A percentile compares a stretch with the other conserved stretches of the same genome.
Evolutionary conservation across 2,888 invertebrate genomes (phyloP).

Genomic region (Lochmaea crataegi): DNA sequence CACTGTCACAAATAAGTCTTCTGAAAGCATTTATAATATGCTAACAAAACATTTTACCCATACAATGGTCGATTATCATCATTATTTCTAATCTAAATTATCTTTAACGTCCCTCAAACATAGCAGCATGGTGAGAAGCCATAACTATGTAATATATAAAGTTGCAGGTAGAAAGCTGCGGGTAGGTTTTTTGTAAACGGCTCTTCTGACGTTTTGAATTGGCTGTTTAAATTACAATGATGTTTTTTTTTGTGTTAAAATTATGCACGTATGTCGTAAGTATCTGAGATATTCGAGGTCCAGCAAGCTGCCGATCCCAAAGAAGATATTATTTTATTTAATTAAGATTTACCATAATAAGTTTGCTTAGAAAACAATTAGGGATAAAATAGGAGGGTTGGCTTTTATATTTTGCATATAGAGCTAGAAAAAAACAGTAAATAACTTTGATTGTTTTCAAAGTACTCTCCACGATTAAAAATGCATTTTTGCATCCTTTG

Average conservation of each 20-base stretch:
- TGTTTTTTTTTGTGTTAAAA: slow-evolving; percentile 30
- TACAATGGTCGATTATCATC: slow-evolving; percentile 58
- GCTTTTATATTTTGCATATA: no score
- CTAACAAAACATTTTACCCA: slow-evolving; percentile 53
- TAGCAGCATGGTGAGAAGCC: slow-evolving; percentile 51
- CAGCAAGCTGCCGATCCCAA: slow-evolving; percentile 7
- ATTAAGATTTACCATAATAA: slow-evolving; percentile 1
- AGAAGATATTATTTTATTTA: slow-evolving; percentile 13
- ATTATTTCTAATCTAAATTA: slow-evolving; percentile 64
- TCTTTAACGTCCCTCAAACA: slow-evolving; percentile 57
- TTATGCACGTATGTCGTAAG: slow-evolving; percentile 26
- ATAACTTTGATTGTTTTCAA: no score
- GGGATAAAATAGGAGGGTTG: no score
- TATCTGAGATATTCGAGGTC: slow-evolving; percentile 19
- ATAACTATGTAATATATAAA: slow-evolving; percentile 41
- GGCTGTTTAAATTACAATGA: slow-evolving; percentile 38
- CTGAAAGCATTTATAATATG: slow-evolving; percentile 46
- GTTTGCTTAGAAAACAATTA: neutral
- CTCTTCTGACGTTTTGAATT: slow-evolving; percentile 40
- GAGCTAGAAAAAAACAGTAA: no score
- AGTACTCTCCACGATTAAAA: no score
- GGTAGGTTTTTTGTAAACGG: slow-evolving; percentile 37
- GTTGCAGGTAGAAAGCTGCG: slow-evolving; percentile 52
- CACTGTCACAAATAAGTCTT: slow-evolving; percentile 42
- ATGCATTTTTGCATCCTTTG: no score